Percentiles rank a stretch among this genome's conserved stretches.
Evolutionary conservation across 2,888 invertebrate species (phyloP).

Genomic region (Drosophila niveifrons): DNA sequence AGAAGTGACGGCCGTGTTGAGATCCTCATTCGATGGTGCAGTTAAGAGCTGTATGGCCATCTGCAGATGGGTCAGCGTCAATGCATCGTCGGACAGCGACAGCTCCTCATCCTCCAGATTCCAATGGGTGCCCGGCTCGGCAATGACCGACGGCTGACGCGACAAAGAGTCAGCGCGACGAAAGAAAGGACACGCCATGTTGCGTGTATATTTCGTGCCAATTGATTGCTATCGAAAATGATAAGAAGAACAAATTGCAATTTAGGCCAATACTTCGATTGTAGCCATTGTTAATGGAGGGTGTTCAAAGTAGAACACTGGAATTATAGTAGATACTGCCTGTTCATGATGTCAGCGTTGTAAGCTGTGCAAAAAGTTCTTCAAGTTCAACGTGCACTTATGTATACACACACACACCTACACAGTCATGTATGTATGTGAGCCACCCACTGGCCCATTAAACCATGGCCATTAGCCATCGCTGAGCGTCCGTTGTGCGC

Average conservation of each 20-base stretch:
- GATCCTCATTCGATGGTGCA: conserved; percentile 90
- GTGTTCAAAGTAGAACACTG: conserved; percentile 6
- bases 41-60: conserved; percentile 93
- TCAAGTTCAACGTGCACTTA: conserved; percentile 78
- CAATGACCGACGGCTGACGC: conserved; percentile 84
- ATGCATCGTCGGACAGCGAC: conserved; percentile 84
- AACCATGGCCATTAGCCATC: conserved; percentile 24
- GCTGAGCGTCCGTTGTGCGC: conserved; percentile 9
- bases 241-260: background rate
- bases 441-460: conserved; percentile 59
- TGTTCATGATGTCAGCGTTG: conserved; percentile 47
- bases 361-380: conserved; percentile 32
- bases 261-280: conserved; percentile 17
- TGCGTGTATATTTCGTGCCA: conserved; percentile 50
- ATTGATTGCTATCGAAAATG: conserved; percentile 19
- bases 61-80: conserved; percentile 90
- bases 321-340: background rate
- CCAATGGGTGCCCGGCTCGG: conserved; percentile 82
- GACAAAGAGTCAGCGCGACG: conserved; percentile 83
- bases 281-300: conserved; percentile 7
- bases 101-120: conserved; percentile 85
- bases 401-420: background rate
- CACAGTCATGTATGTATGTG: conserved; percentile 19
- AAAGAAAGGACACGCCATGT: conserved; percentile 85
- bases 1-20: conserved; percentile 89